Percentiles rank a stretch among this genome's conserved stretches.
These are phyloP conservation scores for Brachypalpus laphriformis DNA, from an alignment of 2,888 invertebrate genomes.

Conservation along the genomic window DNA sequence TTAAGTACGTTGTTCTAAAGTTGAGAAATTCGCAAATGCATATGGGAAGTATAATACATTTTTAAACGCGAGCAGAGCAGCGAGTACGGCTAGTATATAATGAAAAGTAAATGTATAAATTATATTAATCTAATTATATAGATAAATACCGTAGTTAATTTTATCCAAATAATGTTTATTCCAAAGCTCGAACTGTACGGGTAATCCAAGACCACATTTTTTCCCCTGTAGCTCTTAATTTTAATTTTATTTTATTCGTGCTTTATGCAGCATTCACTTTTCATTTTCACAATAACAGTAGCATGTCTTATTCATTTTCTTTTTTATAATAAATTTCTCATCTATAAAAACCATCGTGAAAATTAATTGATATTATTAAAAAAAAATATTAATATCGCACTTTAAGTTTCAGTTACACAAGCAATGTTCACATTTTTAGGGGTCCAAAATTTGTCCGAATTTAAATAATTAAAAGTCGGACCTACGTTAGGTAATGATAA, in stretches of 20 bases:
- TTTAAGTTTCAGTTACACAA: slow-evolving; percentile 8
- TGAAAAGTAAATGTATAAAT: too few relatives aligned
- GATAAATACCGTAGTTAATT: slow-evolving; percentile 34
- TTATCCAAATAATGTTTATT: slow-evolving; percentile 48
- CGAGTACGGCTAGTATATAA: too few relatives aligned
- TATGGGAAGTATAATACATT: too few relatives aligned
- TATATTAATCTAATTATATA: neutral
- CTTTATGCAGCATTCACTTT: slow-evolving; percentile 44
- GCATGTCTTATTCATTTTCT: neutral
- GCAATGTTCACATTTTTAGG: neutral
- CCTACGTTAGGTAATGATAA: slow-evolving; percentile 47
- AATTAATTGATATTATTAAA: too few relatives aligned
- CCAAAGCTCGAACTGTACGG: slow-evolving; percentile 5
- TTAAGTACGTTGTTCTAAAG: too few relatives aligned
- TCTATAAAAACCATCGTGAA: neutral
- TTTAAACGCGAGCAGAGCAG: too few relatives aligned
- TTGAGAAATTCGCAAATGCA: too few relatives aligned
- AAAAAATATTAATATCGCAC: neutral
- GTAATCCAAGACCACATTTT: slow-evolving; percentile 42
- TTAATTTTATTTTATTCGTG: neutral
- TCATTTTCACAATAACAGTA: slow-evolving; percentile 38
- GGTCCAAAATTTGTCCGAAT: neutral
- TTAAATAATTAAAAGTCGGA: neutral
- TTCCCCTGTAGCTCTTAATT: neutral
- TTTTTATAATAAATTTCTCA: neutral